Percentiles rank a stretch among this genome's conserved stretches.
These are phyloP conservation scores for Pluvialis apricaria DNA, from an alignment of 2,113 vertebrate genomes.

Conservation along the genomic window DNA sequence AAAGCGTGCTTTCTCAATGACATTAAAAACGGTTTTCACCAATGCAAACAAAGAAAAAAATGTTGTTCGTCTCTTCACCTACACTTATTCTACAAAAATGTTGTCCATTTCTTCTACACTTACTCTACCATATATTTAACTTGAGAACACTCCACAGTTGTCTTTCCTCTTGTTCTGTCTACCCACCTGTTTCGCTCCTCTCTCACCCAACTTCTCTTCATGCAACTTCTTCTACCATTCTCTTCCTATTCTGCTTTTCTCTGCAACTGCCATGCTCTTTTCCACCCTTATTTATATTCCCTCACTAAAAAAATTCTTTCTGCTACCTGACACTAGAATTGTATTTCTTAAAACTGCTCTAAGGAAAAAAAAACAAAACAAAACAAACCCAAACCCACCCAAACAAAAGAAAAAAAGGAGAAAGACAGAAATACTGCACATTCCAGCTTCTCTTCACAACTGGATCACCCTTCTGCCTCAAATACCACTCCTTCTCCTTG, in stretches of 20 bases:
- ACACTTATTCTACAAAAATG: neutral
- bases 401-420: neutral
- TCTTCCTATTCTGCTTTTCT: neutral
- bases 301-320: neutral
- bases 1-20: neutral
- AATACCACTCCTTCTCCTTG: neutral
- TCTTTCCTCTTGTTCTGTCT: neutral
- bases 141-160: neutral
- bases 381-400: neutral
- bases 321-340: neutral
- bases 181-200: neutral
- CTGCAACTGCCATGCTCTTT: neutral
- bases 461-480: neutral
- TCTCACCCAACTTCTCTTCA: neutral
- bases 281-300: neutral
- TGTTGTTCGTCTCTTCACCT: neutral
- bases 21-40: neutral
- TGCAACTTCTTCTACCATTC: neutral
- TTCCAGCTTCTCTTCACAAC: neutral
- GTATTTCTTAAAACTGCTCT: neutral
- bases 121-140: neutral
- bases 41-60: neutral
- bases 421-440: neutral
- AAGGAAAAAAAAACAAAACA: neutral
- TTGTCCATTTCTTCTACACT: neutral